Evolutionary conservation across 2,797 vertebrate genomes (phyloP), one percentile per base, ranked within the genome.

Genomic region (Sebastes minor): DNA sequence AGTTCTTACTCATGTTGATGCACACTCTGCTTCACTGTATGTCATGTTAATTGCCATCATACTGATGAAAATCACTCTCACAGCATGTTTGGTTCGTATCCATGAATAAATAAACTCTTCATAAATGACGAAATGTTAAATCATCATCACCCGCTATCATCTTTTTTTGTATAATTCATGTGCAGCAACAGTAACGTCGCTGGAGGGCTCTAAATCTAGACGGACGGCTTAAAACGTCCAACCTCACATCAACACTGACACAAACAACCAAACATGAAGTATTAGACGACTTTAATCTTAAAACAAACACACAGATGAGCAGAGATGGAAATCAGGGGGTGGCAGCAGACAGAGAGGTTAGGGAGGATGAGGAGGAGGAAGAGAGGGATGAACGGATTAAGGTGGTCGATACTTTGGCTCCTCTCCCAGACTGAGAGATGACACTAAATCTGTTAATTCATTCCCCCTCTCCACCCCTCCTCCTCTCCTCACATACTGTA

Each of bases 401-500:
- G 64, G 88, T 85, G 92, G 92, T 95, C 91, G 68, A 95, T 95
- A 93, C 86, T 93, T 91, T 95, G 95, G 94, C 91, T 93, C 88
- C 81, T 74, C 83, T 93, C 87, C 92, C 94, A 95, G 94, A 94
- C 94, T 92, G 91, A 95, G 93, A 93, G 92, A 94, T 95, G 94
- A 96, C 94, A 95, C 94, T 95, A 95, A 95, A 95, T 95, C 92
- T 94, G 92, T 95, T 96, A 89, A 94, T 93, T 92, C 92, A 83
- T 70, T 76, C 90, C 86, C 85, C 76, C 83, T 70, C 59, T 30
- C 16, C 35, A 22, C 27, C 16, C 86, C 80, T 73, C 66, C 76
- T 25, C 46, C 62, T 13, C 38, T 28, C 65, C 62, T 81, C 65
- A 30, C 62, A 3, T 28, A 46, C 55, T 64, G 64, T 52, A n/a